Evolutionary conservation across 2,888 invertebrate species (phyloP).

Genomic region (Diaphora mendica): DNA sequence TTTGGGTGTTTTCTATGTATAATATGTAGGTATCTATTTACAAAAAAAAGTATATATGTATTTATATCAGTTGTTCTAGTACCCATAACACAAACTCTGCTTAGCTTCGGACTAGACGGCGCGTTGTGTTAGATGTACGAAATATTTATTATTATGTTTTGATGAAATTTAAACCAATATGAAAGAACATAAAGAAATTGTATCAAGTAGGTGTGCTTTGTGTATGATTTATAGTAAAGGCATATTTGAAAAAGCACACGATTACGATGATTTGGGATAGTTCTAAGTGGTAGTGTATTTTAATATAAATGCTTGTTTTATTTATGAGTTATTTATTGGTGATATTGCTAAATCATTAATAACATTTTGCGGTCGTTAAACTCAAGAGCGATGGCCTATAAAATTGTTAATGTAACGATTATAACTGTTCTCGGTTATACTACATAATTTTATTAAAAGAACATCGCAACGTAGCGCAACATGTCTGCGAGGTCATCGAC

Average conservation of each 20-base stretch:
- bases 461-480: not conserved
- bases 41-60: too few relatives aligned
- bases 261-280: not conserved
- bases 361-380: slow-evolving; percentile 14
- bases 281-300: not conserved
- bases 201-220: too few relatives aligned
- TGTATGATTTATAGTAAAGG: too few relatives aligned
- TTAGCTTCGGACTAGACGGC: too few relatives aligned
- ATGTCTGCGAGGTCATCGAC: not conserved
- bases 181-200: not conserved
- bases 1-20: too few relatives aligned
- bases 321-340: not conserved
- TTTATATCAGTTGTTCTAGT: too few relatives aligned
- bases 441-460: slow-evolving; percentile 1
- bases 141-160: not conserved
- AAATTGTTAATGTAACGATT: not conserved
- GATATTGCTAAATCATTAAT: slow-evolving; percentile 4
- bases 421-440: slow-evolving; percentile 6
- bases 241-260: not conserved
- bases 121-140: too few relatives aligned
- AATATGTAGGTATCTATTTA: too few relatives aligned
- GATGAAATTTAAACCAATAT: not conserved
- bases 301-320: not conserved
- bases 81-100: too few relatives aligned
- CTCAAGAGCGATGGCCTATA: slow-evolving; percentile 15